A percentile compares a stretch with the other conserved stretches of the same genome.
These are phyloP conservation scores for Cheilinus undulatus DNA, from an alignment of 2,113 vertebrate species.

Conservation along the genomic window DNA sequence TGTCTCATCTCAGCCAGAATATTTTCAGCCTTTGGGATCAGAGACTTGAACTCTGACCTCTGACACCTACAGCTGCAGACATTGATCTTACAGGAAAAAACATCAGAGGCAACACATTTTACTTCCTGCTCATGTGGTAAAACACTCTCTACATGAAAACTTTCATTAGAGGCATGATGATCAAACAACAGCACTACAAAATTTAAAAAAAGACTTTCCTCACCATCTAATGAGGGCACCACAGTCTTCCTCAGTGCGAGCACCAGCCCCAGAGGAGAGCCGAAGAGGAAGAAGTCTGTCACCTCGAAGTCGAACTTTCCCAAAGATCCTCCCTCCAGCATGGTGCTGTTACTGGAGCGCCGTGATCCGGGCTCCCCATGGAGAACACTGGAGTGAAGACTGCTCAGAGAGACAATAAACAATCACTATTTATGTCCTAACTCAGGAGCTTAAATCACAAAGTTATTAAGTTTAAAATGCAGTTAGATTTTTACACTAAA, in stretches of 20 bases:
- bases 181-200: background rate
- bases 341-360: slow-evolving; percentile 92
- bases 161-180: background rate
- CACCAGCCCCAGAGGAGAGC: slow-evolving; percentile 94
- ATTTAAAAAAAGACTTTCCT: slow-evolving; percentile 19
- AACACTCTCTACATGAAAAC: too few relatives aligned
- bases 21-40: slow-evolving; percentile 21
- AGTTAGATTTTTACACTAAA: too few relatives aligned
- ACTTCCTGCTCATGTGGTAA: slow-evolving; percentile 9
- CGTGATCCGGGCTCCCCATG: slow-evolving; percentile 88
- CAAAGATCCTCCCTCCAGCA: slow-evolving; percentile 88
- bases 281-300: slow-evolving; percentile 96
- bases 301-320: slow-evolving; percentile 95
- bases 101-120: slow-evolving; percentile 8
- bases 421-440: background rate
- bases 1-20: background rate
- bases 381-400: slow-evolving; percentile 93
- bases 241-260: slow-evolving; percentile 96
- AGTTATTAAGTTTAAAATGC: too few relatives aligned
- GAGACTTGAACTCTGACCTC: slow-evolving; percentile 21
- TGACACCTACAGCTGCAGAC: slow-evolving; percentile 34
- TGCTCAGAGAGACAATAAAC: slow-evolving; percentile 61
- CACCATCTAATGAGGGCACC: slow-evolving; percentile 91
- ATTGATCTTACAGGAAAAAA: slow-evolving; percentile 3
- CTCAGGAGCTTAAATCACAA: background rate